phyloP scores from a whole-genome alignment of 23 tunicate species.

The Oikopleura albicans region DNA sequence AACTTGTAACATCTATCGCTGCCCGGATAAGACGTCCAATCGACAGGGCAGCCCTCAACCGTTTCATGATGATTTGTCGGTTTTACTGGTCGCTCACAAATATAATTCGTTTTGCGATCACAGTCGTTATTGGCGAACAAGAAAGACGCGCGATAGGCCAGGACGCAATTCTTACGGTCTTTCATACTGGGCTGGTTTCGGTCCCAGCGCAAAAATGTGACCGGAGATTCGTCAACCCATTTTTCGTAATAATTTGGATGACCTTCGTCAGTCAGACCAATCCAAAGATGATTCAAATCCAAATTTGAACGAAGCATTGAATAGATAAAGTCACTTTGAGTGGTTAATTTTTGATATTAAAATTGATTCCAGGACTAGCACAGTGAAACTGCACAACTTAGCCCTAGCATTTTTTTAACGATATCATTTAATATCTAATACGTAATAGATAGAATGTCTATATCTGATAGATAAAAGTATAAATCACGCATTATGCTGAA shows the following conservation, averaged over 20 bases:
- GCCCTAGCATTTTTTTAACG: too few species aligned
- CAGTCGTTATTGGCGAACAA: not conserved
- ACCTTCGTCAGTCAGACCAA: not conserved
- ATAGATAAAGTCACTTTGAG: not conserved
- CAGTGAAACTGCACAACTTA: too few species aligned
- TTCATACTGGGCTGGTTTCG: not conserved
- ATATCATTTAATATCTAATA: too few species aligned
- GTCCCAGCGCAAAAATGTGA: not conserved
- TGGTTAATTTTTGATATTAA: too few species aligned
- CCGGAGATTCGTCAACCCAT: constrained; percentile 16
- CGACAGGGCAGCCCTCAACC: not conserved
- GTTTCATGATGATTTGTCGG: not conserved
- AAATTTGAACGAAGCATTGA: not conserved
- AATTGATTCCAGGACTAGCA: too few species aligned
- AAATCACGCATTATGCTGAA: too few species aligned
- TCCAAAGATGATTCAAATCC: constrained; percentile 11
- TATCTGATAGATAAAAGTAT: too few species aligned
- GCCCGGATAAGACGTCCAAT: not conserved
- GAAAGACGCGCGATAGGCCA: not conserved
- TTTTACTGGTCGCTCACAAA: not conserved
- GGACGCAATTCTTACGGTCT: not conserved
- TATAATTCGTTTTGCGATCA: not conserved
- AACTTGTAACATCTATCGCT: not conserved
- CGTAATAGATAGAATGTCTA: too few species aligned
- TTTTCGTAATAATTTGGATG: not conserved